Percentiles rank a stretch among this genome's conserved stretches.
These are phyloP conservation scores for Synanthedon andrenaeformis DNA, from an alignment of 2,888 invertebrate species.

Conservation along the genomic window DNA sequence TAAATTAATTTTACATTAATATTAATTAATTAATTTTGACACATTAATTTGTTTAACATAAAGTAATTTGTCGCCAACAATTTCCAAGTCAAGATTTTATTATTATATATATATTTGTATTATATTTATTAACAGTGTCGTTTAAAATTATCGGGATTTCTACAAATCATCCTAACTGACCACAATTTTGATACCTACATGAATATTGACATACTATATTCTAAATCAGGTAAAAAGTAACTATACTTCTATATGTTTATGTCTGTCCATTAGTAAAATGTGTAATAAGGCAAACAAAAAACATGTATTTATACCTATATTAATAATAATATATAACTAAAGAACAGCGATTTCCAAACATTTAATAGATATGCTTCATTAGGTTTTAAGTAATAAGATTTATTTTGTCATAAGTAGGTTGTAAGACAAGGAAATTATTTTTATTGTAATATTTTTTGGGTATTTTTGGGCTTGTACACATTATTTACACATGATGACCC, in stretches of 20 bases:
- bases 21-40: neutral
- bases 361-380: neutral
- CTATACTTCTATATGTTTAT: slow-evolving; percentile 25
- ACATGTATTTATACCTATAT: neutral
- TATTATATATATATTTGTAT: slow-evolving; percentile 28
- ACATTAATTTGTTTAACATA: slow-evolving; percentile 3
- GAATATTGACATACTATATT: too few relatives aligned
- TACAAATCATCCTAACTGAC: too few relatives aligned
- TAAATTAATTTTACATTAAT: too few relatives aligned
- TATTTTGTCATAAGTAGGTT: too few relatives aligned
- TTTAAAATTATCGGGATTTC: too few relatives aligned
- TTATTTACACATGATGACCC: too few relatives aligned
- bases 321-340: neutral
- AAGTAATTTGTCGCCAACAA: too few relatives aligned
- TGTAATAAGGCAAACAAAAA: slow-evolving; percentile 1
- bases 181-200: too few relatives aligned
- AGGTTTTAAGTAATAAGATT: neutral
- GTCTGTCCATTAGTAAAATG: slow-evolving; percentile 33
- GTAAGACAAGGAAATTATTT: too few relatives aligned
- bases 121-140: slow-evolving; percentile 16
- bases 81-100: slow-evolving; percentile 23
- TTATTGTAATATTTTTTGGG: too few relatives aligned
- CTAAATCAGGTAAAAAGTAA: slow-evolving; percentile 3
- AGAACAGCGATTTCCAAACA: neutral
- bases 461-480: too few relatives aligned